Base-by-base conservation (phyloP, 2,888 invertebrate genomes). In the Chironomus tentans region DNA sequence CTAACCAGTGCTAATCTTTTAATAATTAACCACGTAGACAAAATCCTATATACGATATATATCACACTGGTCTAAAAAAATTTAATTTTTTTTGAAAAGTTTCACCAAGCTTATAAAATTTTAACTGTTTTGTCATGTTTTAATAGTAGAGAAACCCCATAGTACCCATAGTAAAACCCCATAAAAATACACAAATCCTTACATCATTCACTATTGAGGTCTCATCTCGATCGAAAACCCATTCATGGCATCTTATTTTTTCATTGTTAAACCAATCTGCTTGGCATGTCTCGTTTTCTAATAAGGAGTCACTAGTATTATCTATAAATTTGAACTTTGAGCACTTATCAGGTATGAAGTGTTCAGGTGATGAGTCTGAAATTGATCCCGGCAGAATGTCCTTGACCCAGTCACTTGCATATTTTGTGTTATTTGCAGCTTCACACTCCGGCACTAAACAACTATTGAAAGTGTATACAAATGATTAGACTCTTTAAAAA, bases 121-220 rank as follows among this genome's bases (percentile, higher is more conserved):
- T n/a, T n/a, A n/a, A n/a, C n/a, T n/a, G n/a, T n/a, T n/a, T n/a
- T n/a, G n/a, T n/a, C n/a, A n/a, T n/a, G n/a, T n/a, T n/a, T n/a
- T n/a, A n/a, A n/a, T n/a, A n/a, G n/a, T n/a, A n/a, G n/a, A n/a
- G n/a, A n/a, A n/a, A n/a, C n/a, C n/a, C 22, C 3, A 24, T 24
- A 24, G 22, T n/a, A n/a, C n/a, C n/a, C 7, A 38, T 10, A 38
- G 7, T 10, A 38, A 10, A 38, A 38, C 2, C n/a, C 22, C 22
- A 24, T 24, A n/a, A n/a, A 24, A 24, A 24, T 24, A 24, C 1
- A 38, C 38, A 38, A 10, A 10, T 38, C 10, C 38, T 38, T 65
- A 73, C 87, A 80, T 88, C 87, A 79, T 86, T 86, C 0, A 88
- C 87, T 78, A 88, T 88, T 1, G 88, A 87, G 21, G 82, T 80